phyloP scores from a whole-genome alignment of 2,113 vertebrate genomes.

The Alosa alosa region DNA sequence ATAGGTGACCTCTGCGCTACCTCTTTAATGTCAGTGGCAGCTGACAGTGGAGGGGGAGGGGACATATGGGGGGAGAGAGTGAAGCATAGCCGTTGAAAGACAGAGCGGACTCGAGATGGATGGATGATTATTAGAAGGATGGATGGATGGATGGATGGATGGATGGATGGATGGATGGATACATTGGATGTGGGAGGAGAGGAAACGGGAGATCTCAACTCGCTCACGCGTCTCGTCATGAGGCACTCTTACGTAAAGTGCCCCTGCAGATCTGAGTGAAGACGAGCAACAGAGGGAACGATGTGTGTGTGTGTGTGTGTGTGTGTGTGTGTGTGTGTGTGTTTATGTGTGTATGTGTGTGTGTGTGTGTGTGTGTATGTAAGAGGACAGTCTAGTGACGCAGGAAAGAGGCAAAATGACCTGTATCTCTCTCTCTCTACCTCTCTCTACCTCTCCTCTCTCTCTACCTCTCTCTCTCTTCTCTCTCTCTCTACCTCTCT shows the following conservation, averaged over 20 bases:
- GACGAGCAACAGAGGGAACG: background rate
- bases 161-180: background rate
- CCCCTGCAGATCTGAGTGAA: background rate
- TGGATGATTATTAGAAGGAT: background rate
- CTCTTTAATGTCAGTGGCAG: constrained; percentile 16
- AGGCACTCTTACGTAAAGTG: background rate
- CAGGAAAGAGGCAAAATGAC: background rate
- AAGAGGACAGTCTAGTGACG: background rate
- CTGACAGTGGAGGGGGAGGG: background rate
- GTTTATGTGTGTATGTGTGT: background rate
- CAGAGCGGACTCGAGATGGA: background rate
- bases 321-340: no score
- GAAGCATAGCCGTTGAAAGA: background rate
- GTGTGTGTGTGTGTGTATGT: background rate
- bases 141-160: background rate
- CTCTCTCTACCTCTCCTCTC: background rate
- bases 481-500: background rate
- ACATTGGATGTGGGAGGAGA: background rate
- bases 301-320: background rate
- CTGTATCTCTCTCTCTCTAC: background rate
- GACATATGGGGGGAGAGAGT: background rate
- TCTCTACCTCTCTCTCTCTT: background rate
- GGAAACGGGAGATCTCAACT: background rate
- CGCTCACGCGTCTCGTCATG: background rate
- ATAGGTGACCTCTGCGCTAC: constrained; percentile 21